Conservation (phyloP, 1,140 invertebrate species). For the Papilio polytes region DNA sequence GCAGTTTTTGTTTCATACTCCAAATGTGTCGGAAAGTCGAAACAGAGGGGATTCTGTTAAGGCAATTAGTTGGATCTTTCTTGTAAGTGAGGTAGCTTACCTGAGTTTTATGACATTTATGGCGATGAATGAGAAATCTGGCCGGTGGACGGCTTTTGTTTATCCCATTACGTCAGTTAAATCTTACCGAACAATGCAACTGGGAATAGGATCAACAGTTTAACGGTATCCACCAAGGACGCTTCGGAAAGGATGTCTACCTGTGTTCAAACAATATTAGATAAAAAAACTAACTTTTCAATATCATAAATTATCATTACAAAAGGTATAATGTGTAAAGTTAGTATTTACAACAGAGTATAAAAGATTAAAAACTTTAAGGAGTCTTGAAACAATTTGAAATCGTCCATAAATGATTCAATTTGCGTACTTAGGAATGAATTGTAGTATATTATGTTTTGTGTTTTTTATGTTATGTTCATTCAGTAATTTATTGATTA, state of each 20-base stretch:
- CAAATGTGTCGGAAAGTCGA: slow-evolving; percentile 64
- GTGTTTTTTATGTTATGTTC: too few species aligned
- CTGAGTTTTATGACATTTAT: slow-evolving; percentile 69
- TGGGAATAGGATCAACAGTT: slow-evolving; percentile 71
- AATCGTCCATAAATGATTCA: neutral
- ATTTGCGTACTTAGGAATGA: too few species aligned
- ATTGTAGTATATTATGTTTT: too few species aligned
- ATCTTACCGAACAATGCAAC: slow-evolving; percentile 55
- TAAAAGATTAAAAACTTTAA: slow-evolving; percentile 12
- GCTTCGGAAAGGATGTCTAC: slow-evolving; percentile 58
- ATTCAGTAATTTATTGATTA: too few species aligned
- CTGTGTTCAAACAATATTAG: slow-evolving; percentile 51
- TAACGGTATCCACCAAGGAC: slow-evolving; percentile 62
- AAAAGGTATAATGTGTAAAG: slow-evolving; percentile 9
- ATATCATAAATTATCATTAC: slow-evolving; percentile 24
- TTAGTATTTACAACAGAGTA: neutral
- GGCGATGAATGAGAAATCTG: slow-evolving; percentile 62
- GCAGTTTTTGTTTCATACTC: slow-evolving; percentile 58
- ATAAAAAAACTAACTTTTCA: slow-evolving; percentile 15
- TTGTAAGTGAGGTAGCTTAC: slow-evolving; percentile 77
- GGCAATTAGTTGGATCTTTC: slow-evolving; percentile 71
- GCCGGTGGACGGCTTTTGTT: slow-evolving; percentile 57
- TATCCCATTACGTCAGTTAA: slow-evolving; percentile 77
- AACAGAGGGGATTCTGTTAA: slow-evolving; percentile 65
- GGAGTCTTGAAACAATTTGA: neutral